Conservation (phyloP, 2,888 invertebrate species). For the Margaritifera margaritifera region DNA sequence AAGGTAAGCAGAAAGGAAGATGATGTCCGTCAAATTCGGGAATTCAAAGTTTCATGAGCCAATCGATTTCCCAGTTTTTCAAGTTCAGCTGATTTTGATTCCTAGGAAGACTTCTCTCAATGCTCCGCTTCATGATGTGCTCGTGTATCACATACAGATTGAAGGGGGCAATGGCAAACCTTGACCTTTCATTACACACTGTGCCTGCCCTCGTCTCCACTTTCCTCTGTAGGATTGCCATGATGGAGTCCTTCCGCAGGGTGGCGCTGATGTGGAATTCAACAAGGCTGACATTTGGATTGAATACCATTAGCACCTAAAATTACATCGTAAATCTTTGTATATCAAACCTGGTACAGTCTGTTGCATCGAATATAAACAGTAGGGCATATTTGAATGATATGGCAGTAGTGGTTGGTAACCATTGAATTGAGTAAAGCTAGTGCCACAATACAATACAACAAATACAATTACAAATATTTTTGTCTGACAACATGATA, state of each 20-base stretch:
- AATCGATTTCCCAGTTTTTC: slow-evolving; percentile 28
- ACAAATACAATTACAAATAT: too few species aligned
- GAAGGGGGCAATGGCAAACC: slow-evolving; percentile 28
- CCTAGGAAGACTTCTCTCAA: slow-evolving; percentile 16
- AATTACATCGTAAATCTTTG: neutral
- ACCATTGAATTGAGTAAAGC: too few species aligned
- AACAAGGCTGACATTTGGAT: slow-evolving; percentile 20
- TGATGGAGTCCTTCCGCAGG: slow-evolving; percentile 2
- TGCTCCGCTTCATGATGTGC: slow-evolving; percentile 16
- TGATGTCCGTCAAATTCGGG: too few species aligned
- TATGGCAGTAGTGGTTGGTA: too few species aligned
- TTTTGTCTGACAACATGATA: too few species aligned
- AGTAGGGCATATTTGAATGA: too few species aligned
- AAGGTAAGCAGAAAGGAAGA: too few species aligned
- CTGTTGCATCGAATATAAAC: too few species aligned
- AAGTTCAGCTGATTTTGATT: slow-evolving; percentile 16
- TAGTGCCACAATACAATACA: too few species aligned
- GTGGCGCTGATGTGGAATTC: slow-evolving; percentile 19
- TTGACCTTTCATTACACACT: slow-evolving; percentile 19
- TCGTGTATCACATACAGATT: slow-evolving; percentile 10
- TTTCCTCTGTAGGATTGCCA: slow-evolving; percentile 21
- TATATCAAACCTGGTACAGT: neutral
- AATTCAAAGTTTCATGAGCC: slow-evolving; percentile 18
- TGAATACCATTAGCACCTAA: slow-evolving; percentile 29
- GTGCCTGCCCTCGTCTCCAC: slow-evolving; percentile 26